A percentile compares a stretch with the other conserved stretches of the same genome.
Conservation (phyloP, 23 tunicate species). For the Ascidia mentula region DNA sequence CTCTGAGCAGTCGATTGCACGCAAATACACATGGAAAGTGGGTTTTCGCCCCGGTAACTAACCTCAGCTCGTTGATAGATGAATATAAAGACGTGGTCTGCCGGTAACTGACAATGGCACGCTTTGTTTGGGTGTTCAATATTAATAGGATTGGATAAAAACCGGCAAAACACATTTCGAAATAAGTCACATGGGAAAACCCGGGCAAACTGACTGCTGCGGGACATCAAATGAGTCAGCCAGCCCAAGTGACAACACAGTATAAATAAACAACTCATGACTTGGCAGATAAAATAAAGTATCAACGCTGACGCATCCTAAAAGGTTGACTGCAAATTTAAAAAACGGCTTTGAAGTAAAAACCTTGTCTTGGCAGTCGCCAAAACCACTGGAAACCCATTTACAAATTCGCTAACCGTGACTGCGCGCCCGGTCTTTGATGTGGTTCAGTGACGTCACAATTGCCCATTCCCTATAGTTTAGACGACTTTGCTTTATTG, state of each 20-base stretch:
- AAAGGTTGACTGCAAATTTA: conserved; percentile 1
- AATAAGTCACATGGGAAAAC: no score
- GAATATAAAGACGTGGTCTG: no score
- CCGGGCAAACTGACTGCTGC: no score
- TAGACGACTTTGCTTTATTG: not conserved
- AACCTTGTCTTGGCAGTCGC: conserved; percentile 8
- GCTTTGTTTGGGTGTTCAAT: no score
- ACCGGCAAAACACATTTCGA: no score
- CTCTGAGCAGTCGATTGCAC: not conserved
- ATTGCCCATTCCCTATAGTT: conserved; percentile 1
- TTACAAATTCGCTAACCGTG: conserved; percentile 11
- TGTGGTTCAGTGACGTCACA: conserved; percentile 16
- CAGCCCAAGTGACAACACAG: not conserved
- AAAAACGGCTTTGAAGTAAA: conserved; percentile 4
- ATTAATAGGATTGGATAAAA: no score
- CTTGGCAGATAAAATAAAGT: not conserved
- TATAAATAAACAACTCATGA: not conserved
- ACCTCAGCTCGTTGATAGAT: no score
- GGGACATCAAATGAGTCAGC: no score
- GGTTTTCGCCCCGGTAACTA: not conserved
- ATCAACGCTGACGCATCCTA: conserved; percentile 1
- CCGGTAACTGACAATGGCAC: no score
- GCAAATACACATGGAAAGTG: not conserved
- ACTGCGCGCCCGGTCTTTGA: conserved; percentile 13
- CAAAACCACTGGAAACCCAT: not conserved